Base-by-base conservation (phyloP, 2,888 invertebrate species). In the Agapetus fuscipes region DNA sequence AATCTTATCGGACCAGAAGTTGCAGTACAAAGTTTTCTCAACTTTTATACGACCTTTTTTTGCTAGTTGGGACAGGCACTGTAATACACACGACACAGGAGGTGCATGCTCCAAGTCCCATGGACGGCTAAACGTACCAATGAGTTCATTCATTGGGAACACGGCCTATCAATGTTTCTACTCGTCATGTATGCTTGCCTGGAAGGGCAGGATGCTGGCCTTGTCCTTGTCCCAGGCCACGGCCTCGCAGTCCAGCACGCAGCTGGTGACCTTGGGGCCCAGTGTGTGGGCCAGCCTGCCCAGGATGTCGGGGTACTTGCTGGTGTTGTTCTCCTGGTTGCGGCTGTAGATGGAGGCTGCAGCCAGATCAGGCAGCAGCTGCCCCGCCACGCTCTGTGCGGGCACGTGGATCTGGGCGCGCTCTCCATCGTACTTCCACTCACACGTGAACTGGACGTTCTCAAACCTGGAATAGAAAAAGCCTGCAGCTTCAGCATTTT, bases 381-480 rank as follows among this genome's bases (percentile, higher is more conserved):
- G 27, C 4, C 39, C 44, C 12, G 40, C 41, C 3, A 13, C 11
- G 10, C 40, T 33, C 2, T 3, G 17, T 5, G 46, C 51, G 2
- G 68, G 69, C 51, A 70, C 65, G 59, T 70, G 64, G 6, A 88
- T 81, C 74, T 95, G 97, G 0, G 96, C 97, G 52, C 98, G 73
- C 71, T 98, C 98, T 1, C 98, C 98, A 63, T 99, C 98, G 61
- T 99, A 98, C 61, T 98, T 98, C 80, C 85, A 99, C 66, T 99
- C 98, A 60, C 97, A 97, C 1, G 96, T 96, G 60, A 99, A 97
- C 53, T 80, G 76, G 48, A 84, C 72, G 10, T 83, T 81, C 43
- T 89, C 88, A 62, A 91, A 90, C 41, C 76, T 66, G 32, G 7
- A 34, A 33, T 32, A n/a, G n/a, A n/a, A n/a, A n/a, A n/a, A n/a